These are phyloP conservation scores for Agrotis puta DNA, from an alignment of 2,888 invertebrate species.

Conservation along the genomic window DNA sequence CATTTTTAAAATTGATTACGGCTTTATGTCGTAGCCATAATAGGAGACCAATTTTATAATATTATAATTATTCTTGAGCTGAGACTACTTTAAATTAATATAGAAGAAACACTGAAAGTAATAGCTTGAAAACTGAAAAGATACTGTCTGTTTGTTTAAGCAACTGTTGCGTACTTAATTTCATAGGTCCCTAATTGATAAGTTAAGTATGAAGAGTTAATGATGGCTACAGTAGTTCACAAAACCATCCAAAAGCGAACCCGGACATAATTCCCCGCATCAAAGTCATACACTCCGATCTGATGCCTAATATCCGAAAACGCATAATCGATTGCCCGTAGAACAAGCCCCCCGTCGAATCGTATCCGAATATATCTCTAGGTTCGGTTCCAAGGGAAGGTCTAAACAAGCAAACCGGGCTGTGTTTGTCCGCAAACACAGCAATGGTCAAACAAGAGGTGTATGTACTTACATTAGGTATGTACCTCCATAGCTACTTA, in stretches of 20 bases:
- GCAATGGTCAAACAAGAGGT: constrained; percentile 68
- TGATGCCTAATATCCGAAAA: constrained; percentile 19
- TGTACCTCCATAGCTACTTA: constrained; percentile 22
- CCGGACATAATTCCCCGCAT: not conserved
- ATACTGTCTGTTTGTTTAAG: no score
- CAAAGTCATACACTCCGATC: constrained; percentile 18
- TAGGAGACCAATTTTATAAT: no score
- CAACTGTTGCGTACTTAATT: no score
- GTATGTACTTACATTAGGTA: constrained; percentile 47
- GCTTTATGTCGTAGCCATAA: no score
- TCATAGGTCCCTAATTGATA: no score
- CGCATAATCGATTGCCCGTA: constrained; percentile 34
- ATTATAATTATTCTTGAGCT: no score
- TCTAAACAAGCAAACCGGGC: constrained; percentile 65
- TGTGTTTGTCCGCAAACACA: constrained; percentile 72
- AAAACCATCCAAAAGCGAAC: not conserved
- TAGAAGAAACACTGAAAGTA: no score
- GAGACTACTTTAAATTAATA: no score
- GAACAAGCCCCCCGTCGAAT: constrained; percentile 31
- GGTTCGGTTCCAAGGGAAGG: constrained; percentile 62
- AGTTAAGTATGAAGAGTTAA: not conserved
- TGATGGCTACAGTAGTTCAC: not conserved
- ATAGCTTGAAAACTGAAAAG: no score
- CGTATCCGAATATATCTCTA: constrained; percentile 47
- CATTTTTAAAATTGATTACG: no score